Evolutionary conservation across 1,140 invertebrate genomes (phyloP).

Genomic region (Calliphora vicina): DNA sequence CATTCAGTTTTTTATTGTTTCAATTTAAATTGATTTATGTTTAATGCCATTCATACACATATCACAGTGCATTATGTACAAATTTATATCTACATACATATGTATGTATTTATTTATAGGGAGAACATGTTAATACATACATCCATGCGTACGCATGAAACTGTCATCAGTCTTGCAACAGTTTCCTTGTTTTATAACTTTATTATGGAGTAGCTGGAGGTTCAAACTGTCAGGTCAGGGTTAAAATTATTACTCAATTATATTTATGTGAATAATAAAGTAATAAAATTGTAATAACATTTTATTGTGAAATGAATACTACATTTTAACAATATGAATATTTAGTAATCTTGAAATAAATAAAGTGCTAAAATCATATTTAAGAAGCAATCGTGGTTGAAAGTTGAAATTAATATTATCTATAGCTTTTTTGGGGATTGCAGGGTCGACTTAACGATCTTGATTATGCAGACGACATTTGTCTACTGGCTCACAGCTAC

Average conservation of each 20-base stretch:
- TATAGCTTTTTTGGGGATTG: no score
- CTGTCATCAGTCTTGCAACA: not conserved
- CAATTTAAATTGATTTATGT: constrained; percentile 35
- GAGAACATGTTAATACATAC: not conserved
- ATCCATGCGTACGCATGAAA: no score
- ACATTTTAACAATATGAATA: no score
- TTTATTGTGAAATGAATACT: no score
- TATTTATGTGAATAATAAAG: not conserved
- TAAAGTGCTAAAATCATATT: no score
- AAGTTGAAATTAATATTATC: no score
- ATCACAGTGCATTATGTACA: not conserved
- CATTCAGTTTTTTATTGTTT: constrained; percentile 21
- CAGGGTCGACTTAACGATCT: no score
- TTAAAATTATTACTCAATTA: constrained; percentile 22
- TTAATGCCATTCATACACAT: not conserved
- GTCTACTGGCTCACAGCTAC: no score
- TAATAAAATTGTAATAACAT: no score
- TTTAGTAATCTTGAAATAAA: no score
- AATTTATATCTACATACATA: not conserved
- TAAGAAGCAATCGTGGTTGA: no score
- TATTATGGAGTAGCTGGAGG: not conserved
- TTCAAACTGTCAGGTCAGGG: constrained; percentile 15
- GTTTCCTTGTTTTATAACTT: not conserved
- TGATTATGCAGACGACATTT: no score
- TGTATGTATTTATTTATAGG: not conserved